These are phyloP conservation scores for Unio delphinus DNA, from an alignment of 2,888 invertebrate genomes.

Conservation along the genomic window DNA sequence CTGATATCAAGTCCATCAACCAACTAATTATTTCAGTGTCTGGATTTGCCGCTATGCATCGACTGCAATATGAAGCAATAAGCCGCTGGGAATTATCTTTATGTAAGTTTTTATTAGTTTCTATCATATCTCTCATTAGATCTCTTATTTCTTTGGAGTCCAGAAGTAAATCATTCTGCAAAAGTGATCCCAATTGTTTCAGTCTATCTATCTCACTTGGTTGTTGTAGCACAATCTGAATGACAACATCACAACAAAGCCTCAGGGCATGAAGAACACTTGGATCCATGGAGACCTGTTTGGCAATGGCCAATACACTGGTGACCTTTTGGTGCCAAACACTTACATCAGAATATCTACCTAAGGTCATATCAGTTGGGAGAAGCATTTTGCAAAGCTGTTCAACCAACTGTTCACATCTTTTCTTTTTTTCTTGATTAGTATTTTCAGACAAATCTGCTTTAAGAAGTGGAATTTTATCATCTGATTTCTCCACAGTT, in stretches of 20 bases:
- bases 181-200: constrained; percentile 1
- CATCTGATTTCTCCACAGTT: not conserved
- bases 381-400: constrained; percentile 11
- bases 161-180: not conserved
- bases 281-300: constrained; percentile 4
- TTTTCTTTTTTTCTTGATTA: not conserved
- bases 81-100: constrained; percentile 5
- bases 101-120: accelerated
- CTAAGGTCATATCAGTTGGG: not conserved
- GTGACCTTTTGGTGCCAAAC: constrained; percentile 7
- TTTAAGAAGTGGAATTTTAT: constrained; percentile 1
- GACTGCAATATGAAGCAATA: constrained; percentile 12
- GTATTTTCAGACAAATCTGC: not conserved
- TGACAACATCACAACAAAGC: constrained; percentile 11
- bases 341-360: not conserved
- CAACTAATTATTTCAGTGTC: constrained; percentile 6
- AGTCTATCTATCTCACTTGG: not conserved
- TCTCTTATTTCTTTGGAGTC: not conserved
- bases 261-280: constrained; percentile 6
- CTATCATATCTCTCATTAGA: too few relatives aligned
- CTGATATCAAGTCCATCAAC: not conserved
- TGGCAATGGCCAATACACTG: constrained; percentile 3
- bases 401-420: constrained; percentile 8
- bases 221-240: constrained; percentile 3
- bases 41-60: constrained; percentile 16